Percentiles rank a stretch among this genome's conserved stretches.
These are phyloP conservation scores for Varroa destructor DNA, from an alignment of 1,140 invertebrate species.

Conservation along the genomic window DNA sequence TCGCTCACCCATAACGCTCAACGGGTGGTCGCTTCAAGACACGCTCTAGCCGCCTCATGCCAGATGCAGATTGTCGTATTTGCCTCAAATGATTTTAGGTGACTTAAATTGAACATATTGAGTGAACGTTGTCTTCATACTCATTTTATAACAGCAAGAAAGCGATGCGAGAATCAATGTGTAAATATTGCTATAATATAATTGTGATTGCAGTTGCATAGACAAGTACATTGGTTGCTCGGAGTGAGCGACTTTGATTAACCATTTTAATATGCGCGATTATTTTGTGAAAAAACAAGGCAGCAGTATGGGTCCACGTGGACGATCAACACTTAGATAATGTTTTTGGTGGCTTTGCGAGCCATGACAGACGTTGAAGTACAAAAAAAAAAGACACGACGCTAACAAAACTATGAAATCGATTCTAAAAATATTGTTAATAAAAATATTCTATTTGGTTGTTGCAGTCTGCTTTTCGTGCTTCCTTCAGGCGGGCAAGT, in stretches of 20 bases:
- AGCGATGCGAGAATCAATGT: neutral
- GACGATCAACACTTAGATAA: too few relatives aligned
- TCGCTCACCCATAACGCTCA: constrained; percentile 15
- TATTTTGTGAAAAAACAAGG: too few relatives aligned
- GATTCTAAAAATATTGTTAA: constrained; percentile 25
- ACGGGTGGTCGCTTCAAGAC: constrained; percentile 3
- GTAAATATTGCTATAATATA: neutral
- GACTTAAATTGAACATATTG: constrained; percentile 39
- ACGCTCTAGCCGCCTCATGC: constrained; percentile 13
- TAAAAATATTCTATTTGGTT: constrained; percentile 28
- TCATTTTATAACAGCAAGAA: neutral
- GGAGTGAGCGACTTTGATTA: too few relatives aligned
- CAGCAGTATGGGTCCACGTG: too few relatives aligned
- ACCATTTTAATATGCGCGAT: too few relatives aligned
- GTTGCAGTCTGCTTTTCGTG: constrained; percentile 31
- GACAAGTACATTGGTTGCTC: too few relatives aligned
- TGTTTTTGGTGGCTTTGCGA: too few relatives aligned
- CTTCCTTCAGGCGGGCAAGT: constrained; percentile 49
- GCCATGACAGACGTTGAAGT: too few relatives aligned
- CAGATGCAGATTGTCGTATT: constrained; percentile 21
- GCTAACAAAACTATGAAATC: neutral
- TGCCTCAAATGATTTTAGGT: constrained; percentile 8
- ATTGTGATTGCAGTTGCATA: too few relatives aligned
- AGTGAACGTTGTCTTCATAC: constrained; percentile 37
- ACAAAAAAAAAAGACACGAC: neutral